A percentile compares a stretch with the other conserved stretches of the same genome.
Conservation (phyloP, 1,140 invertebrate genomes). For the Cydia splendana region DNA sequence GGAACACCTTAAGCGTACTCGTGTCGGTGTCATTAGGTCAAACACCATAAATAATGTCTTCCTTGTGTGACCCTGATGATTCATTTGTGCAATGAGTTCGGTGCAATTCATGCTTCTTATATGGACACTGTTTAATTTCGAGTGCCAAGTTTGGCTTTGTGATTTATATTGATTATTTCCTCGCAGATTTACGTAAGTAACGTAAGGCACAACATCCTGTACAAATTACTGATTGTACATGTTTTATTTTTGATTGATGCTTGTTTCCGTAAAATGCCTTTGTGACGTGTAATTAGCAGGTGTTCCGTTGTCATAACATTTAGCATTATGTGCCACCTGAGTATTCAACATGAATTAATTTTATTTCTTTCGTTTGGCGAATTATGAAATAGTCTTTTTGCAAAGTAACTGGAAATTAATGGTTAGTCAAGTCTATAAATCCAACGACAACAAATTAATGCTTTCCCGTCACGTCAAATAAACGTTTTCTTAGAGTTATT, state of each 20-base stretch:
- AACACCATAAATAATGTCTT: slow-evolving; percentile 26
- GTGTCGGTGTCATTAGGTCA: slow-evolving; percentile 22
- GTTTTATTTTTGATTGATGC: neutral
- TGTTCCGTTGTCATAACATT: slow-evolving; percentile 8
- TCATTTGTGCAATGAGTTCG: slow-evolving; percentile 21
- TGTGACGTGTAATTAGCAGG: slow-evolving; percentile 5
- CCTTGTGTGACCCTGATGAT: slow-evolving; percentile 10
- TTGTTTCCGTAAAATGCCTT: neutral
- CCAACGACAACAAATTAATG: too few species aligned
- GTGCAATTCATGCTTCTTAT: slow-evolving; percentile 12
- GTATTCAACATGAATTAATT: neutral
- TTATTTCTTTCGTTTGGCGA: neutral
- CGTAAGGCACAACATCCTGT: neutral
- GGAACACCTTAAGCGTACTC: slow-evolving; percentile 24
- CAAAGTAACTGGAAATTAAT: neutral
- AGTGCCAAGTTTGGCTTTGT: neutral
- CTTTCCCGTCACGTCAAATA: too few species aligned
- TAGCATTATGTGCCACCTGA: slow-evolving; percentile 8
- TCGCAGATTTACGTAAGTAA: neutral
- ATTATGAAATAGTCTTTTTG: neutral
- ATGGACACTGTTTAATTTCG: slow-evolving; percentile 13
- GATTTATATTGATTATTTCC: slow-evolving; percentile 3
- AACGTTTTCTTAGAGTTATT: too few species aligned
- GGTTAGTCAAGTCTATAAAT: neutral
- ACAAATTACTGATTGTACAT: neutral